These are phyloP conservation scores for Petroica traversi DNA, from an alignment of 2,113 vertebrate species.

Conservation along the genomic window DNA sequence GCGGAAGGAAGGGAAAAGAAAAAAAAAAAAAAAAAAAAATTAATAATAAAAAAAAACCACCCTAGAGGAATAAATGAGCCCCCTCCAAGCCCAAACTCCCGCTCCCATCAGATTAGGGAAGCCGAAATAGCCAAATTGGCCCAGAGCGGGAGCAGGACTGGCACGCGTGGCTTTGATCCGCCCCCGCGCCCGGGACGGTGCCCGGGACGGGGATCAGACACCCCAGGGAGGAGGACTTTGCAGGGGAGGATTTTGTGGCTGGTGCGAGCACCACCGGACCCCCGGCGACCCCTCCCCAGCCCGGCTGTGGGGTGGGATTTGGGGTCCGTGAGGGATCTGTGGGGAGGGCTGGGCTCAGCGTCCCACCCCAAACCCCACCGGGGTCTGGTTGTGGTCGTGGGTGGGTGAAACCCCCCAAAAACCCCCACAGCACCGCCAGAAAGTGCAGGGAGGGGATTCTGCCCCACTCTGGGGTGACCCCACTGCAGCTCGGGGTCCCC, in stretches of 20 bases:
- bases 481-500: not conserved
- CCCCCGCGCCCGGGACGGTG: slow-evolving; percentile 6
- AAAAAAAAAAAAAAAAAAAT: accelerated
- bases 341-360: not conserved
- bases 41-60: too few species aligned
- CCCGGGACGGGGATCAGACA: not conserved
- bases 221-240: slow-evolving; percentile 15
- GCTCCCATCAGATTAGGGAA: slow-evolving; percentile 32
- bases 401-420: not conserved
- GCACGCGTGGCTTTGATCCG: slow-evolving; percentile 45
- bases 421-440: accelerated
- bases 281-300: not conserved
- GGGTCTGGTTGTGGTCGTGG: accelerated
- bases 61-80: not conserved
- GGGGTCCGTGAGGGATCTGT: accelerated
- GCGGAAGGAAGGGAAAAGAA: not conserved
- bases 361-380: accelerated
- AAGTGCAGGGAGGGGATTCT: not conserved
- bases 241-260: not conserved
- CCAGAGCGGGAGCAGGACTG: not conserved
- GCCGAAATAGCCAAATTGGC: not conserved
- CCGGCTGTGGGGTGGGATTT: not conserved
- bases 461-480: not conserved
- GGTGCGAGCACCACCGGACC: not conserved
- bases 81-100: not conserved